Conservation (phyloP, 2,113 vertebrate genomes). For the Notarius lentiginosus region DNA sequence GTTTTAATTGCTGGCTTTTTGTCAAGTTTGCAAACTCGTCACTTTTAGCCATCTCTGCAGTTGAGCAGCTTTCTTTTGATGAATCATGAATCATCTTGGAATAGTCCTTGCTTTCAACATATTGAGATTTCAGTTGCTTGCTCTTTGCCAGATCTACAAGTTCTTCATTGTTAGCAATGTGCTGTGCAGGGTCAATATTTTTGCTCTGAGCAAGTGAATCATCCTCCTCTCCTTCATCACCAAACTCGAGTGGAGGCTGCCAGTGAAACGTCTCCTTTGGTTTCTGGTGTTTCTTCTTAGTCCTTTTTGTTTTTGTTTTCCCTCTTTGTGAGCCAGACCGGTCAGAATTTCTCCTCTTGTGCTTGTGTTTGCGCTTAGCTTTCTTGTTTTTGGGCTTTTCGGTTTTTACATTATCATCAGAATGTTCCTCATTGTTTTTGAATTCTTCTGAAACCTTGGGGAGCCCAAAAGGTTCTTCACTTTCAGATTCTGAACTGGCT, state of each 20-base stretch:
- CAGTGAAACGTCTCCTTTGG: slow-evolving; percentile 89
- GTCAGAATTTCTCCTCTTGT: slow-evolving; percentile 72
- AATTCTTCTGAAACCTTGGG: slow-evolving; percentile 58
- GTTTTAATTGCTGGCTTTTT: slow-evolving; percentile 46
- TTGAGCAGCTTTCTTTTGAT: slow-evolving; percentile 46
- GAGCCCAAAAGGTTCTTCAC: slow-evolving; percentile 57
- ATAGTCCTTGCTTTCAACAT: slow-evolving; percentile 46
- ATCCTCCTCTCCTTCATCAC: slow-evolving; percentile 88
- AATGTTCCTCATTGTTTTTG: slow-evolving; percentile 47
- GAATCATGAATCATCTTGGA: slow-evolving; percentile 34
- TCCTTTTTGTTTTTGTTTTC: slow-evolving; percentile 82
- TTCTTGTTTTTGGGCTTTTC: slow-evolving; percentile 76
- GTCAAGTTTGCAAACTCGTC: slow-evolving; percentile 47
- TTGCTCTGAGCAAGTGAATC: slow-evolving; percentile 63
- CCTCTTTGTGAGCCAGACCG: slow-evolving; percentile 72
- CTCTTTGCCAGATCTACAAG: slow-evolving; percentile 42
- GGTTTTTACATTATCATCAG: slow-evolving; percentile 56
- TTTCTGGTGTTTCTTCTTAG: slow-evolving; percentile 87
- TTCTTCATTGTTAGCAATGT: slow-evolving; percentile 38
- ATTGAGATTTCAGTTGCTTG: slow-evolving; percentile 33
- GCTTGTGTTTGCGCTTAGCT: slow-evolving; percentile 75
- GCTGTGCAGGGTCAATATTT: slow-evolving; percentile 20
- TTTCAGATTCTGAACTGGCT: slow-evolving; percentile 86
- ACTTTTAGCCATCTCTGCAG: slow-evolving; percentile 16
- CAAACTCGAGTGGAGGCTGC: slow-evolving; percentile 95